Evolutionary conservation across 2,888 invertebrate genomes (phyloP), one percentile per base, ranked within the genome.

Genomic region (Acanthosoma haemorrhoidale): DNA sequence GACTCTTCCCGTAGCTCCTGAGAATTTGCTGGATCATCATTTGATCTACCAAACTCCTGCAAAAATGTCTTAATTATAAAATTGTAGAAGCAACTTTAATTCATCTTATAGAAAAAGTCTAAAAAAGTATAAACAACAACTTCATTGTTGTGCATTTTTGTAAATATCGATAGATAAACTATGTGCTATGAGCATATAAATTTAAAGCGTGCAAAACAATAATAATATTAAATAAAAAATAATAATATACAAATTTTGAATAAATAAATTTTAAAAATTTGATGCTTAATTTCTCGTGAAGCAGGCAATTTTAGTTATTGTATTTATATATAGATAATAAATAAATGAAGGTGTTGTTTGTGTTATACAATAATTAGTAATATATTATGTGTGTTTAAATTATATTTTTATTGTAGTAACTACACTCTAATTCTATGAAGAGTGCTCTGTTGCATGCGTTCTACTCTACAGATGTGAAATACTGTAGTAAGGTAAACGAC

Each of bases 381-480:
- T 66, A 31, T 43, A 66, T 36, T 21, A 11, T 59, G 59, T 59
- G 59, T 59, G 59, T 16, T 15, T 16, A 31, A 61, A 21, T 36
- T 13, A 18, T 18, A 25, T 67, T 67, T 51, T 4, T 18, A 67
- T n/a, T 38, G 34, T 36, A 57, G 21, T 41, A 18, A 64, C 72
- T 73, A 73, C 69, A 67, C 71, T 73, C 71, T 71, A 73, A 66
- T 36, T 59, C 67, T 70, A 69, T 29, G 67, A 68, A 71, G 71
- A 73, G 72, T 73, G 72, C 72, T 70, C 29, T 51, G 41, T 70
- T 60, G 60, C 72, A 71, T 72, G 72, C 72, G 69, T 43, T 67
- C 73, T 73, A 73, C 71, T 71, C 73, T 73, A 73, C 73, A 67
- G 71, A 73, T 73, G 73, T 73, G 73, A 69, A 73, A 71, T 73